A percentile compares a stretch with the other conserved stretches of the same genome.
Evolutionary conservation across 2,113 vertebrate species (phyloP).

Genomic region (Hippocampus guttulatus): DNA sequence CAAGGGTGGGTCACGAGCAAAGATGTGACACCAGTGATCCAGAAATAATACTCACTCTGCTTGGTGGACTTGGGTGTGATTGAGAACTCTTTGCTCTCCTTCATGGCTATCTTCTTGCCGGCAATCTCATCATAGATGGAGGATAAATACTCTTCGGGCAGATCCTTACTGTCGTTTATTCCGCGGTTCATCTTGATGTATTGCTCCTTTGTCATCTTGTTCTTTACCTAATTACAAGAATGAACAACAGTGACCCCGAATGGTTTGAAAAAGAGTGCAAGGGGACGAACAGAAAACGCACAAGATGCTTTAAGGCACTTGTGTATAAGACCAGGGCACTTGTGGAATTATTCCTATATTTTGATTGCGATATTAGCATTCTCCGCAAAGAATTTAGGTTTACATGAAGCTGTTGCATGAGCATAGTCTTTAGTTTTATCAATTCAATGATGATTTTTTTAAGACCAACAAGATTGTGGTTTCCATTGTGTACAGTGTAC

Average conservation of each 20-base stretch:
- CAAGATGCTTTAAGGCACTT: too few species aligned
- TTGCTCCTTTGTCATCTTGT: constrained; percentile 99
- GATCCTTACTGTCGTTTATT: constrained; percentile 96
- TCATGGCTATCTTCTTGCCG: constrained; percentile 97
- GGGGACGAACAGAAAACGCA: too few species aligned
- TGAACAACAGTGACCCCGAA: not conserved
- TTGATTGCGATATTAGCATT: too few species aligned
- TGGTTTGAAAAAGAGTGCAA: not conserved
- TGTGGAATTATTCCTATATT: too few species aligned
- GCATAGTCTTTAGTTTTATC: too few species aligned
- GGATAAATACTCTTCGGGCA: constrained; percentile 93
- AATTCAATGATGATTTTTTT: too few species aligned
- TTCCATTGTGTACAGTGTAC: too few species aligned
- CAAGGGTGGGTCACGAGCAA: not conserved
- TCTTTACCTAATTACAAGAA: constrained; percentile 81
- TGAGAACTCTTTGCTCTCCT: constrained; percentile 90
- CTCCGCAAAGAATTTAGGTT: too few species aligned
- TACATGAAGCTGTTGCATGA: too few species aligned
- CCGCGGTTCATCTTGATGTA: constrained; percentile 99
- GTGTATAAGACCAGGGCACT: too few species aligned
- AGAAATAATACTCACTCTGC: constrained; percentile 79
- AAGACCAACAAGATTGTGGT: too few species aligned
- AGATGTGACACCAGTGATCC: not conserved
- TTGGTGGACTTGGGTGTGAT: constrained; percentile 88
- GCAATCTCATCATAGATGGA: constrained; percentile 95